Percentiles rank a stretch among this genome's conserved stretches.
Evolutionary conservation across 2,113 vertebrate genomes (phyloP).

Genomic region (Phyllostomus discolor): DNA sequence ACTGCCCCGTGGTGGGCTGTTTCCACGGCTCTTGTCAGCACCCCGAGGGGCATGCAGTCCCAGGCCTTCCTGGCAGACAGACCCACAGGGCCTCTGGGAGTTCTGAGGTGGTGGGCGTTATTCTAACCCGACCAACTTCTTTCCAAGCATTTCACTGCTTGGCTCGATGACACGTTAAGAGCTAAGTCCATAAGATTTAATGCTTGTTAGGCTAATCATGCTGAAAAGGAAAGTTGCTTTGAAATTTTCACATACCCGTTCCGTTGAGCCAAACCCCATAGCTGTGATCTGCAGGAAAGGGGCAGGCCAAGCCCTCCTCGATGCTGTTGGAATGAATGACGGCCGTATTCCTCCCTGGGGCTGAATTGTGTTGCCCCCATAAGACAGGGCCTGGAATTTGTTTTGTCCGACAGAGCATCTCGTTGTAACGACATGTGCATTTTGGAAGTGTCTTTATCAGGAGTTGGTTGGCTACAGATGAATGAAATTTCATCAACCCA

Average conservation of each 20-base stretch:
- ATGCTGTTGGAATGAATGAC: not conserved
- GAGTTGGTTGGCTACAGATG: not conserved
- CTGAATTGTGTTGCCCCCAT: fast-evolving
- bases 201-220: constrained; percentile 40
- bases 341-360: not conserved
- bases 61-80: not conserved
- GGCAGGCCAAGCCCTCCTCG: not conserved
- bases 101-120: not conserved
- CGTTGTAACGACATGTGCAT: not conserved
- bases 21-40: not conserved
- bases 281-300: not conserved
- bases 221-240: constrained; percentile 37
- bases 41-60: not conserved
- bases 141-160: constrained; percentile 9
- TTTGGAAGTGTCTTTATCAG: not conserved
- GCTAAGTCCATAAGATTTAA: constrained; percentile 36
- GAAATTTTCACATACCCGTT: constrained; percentile 28
- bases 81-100: not conserved
- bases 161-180: constrained; percentile 38
- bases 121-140: not conserved
- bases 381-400: not conserved
- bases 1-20: fast-evolving
- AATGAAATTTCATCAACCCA: not conserved
- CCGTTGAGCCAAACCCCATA: not conserved
- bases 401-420: not conserved